These are phyloP conservation scores for Adelges cooleyi DNA, from an alignment of 1,140 invertebrate species.

Conservation along the genomic window DNA sequence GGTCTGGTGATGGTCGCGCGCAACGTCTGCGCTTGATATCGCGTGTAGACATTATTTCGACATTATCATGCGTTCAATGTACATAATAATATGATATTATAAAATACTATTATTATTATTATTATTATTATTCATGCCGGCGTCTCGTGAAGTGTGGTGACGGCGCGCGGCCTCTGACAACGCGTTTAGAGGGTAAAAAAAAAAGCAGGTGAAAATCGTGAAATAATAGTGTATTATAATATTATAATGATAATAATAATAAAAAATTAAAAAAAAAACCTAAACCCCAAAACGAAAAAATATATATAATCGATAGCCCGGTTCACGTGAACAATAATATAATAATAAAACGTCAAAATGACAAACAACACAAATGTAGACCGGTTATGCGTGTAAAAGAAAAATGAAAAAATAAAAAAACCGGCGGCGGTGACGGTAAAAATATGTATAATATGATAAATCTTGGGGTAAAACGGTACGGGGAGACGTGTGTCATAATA, in stretches of 20 bases:
- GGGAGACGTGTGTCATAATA: conserved; percentile 15
- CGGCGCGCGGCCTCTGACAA: too few relatives aligned
- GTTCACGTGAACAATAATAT: background rate
- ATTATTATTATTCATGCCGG: too few relatives aligned
- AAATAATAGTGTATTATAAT: too few relatives aligned
- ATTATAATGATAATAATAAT: too few relatives aligned
- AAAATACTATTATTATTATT: too few relatives aligned
- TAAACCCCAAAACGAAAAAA: background rate
- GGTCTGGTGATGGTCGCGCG: too few relatives aligned
- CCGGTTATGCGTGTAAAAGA: background rate
- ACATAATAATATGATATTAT: too few relatives aligned
- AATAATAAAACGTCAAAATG: conserved; percentile 7
- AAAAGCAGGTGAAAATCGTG: conserved; percentile 14
- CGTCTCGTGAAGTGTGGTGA: too few relatives aligned
- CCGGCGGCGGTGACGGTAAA: background rate
- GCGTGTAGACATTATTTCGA: background rate
- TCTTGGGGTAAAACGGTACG: conserved; percentile 5
- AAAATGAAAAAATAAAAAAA: background rate
- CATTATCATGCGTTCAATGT: background rate
- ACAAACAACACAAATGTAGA: background rate
- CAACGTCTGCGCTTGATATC: background rate
- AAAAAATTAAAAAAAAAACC: background rate
- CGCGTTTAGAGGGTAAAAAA: too few relatives aligned
- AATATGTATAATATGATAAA: conserved; percentile 14
- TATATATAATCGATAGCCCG: background rate